These are phyloP conservation scores for Crypturellus tataupa DNA, from an alignment of 2,797 vertebrate species.

Conservation along the genomic window DNA sequence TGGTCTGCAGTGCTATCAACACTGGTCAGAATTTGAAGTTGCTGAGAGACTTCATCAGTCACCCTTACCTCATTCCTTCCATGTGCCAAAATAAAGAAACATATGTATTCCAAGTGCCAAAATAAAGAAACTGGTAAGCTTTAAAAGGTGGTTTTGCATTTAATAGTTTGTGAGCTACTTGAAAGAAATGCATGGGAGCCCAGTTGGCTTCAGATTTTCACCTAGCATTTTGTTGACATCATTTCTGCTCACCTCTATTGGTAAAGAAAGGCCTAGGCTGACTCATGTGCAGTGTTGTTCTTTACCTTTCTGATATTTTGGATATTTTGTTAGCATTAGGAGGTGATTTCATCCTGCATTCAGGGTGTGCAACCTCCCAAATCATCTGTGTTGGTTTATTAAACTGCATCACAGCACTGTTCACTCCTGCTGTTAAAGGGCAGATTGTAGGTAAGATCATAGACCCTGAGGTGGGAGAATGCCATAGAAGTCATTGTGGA, in stretches of 20 bases:
- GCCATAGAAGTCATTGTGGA: background rate
- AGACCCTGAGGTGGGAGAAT: background rate
- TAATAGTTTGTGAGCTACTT: conserved; percentile 58
- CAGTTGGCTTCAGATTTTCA: conserved; percentile 36
- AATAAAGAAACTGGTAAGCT: conserved; percentile 65
- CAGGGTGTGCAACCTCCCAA: background rate
- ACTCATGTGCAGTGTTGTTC: background rate
- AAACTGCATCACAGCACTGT: background rate
- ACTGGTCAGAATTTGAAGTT: conserved; percentile 66
- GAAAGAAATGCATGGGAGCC: conserved; percentile 33
- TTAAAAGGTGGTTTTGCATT: conserved; percentile 63
- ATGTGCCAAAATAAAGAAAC: conserved; percentile 72
- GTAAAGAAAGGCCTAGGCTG: background rate
- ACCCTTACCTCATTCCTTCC: conserved; percentile 73
- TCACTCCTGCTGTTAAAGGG: background rate
- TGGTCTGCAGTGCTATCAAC: conserved; percentile 63
- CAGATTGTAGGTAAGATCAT: background rate
- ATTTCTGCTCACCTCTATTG: conserved; percentile 12
- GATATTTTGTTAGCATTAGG: background rate
- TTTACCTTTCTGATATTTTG: background rate
- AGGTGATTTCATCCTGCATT: background rate
- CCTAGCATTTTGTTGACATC: background rate
- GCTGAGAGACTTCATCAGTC: conserved; percentile 71
- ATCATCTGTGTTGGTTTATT: background rate
- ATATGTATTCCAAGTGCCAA: conserved; percentile 58